Evolutionary conservation across 1,140 invertebrate genomes (phyloP).

Genomic region (Sinonovacula constricta): DNA sequence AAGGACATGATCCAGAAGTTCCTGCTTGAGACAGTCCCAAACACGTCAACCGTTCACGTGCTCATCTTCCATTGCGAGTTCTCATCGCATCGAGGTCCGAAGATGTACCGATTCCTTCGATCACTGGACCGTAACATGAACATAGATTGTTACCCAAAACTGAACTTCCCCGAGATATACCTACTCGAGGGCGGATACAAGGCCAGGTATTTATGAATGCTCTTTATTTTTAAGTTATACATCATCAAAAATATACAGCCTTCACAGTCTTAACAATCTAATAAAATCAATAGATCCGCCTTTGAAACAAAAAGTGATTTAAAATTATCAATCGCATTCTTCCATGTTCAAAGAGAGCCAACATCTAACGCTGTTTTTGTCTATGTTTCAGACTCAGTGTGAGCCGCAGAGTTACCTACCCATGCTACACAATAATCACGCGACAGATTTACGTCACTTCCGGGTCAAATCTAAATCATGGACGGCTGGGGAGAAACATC

Average conservation of each 20-base stretch:
- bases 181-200: conserved; percentile 31
- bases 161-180: conserved; percentile 25
- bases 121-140: conserved; percentile 10
- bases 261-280: too few species aligned
- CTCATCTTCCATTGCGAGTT: conserved; percentile 51
- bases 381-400: conserved; percentile 32
- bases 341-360: too few species aligned
- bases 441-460: conserved; percentile 85
- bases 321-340: too few species aligned
- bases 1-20: conserved; percentile 85
- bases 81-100: conserved; percentile 42
- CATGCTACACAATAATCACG: conserved; percentile 79
- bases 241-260: too few species aligned
- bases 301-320: too few species aligned
- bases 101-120: conserved; percentile 35
- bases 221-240: too few species aligned
- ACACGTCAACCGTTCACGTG: conserved; percentile 15
- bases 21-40: conserved; percentile 79
- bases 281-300: too few species aligned
- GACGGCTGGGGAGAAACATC: conserved; percentile 63
- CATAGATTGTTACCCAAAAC: conserved; percentile 23
- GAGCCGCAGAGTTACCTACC: conserved; percentile 26
- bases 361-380: too few species aligned
- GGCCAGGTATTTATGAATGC: too few species aligned
- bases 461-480: conserved; percentile 87